A percentile compares a stretch with the other conserved stretches of the same genome.
Evolutionary conservation across 2,797 vertebrate species (phyloP).

Genomic region (Gymnothorax javanicus): DNA sequence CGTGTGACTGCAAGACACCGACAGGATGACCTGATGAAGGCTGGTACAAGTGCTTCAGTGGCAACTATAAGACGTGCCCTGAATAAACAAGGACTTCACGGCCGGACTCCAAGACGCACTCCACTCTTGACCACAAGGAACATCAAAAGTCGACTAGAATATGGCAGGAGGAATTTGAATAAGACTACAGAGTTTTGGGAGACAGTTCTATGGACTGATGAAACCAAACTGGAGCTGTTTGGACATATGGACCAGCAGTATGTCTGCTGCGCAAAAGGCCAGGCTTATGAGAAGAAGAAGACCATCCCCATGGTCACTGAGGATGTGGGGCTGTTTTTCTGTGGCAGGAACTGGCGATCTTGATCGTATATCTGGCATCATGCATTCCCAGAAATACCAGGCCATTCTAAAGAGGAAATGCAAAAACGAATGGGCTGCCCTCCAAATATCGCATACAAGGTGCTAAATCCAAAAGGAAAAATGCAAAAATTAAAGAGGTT

Average conservation of each 20-base stretch:
- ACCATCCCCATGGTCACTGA: constrained; percentile 11
- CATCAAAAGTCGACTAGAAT: not conserved
- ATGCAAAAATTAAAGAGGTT: too few species aligned
- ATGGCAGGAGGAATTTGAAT: not conserved
- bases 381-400: constrained; percentile 7
- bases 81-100: constrained; percentile 14
- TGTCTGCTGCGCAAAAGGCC: constrained; percentile 9
- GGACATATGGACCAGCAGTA: not conserved
- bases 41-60: constrained; percentile 16
- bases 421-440: too few species aligned
- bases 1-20: not conserved
- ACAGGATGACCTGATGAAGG: constrained; percentile 9
- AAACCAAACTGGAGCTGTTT: not conserved
- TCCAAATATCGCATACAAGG: too few species aligned
- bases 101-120: not conserved
- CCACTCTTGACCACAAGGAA: constrained; percentile 13
- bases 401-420: not conserved
- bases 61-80: not conserved
- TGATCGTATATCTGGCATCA: constrained; percentile 2
- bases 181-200: not conserved
- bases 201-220: not conserved
- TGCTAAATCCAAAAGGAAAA: too few species aligned
- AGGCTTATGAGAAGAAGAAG: not conserved
- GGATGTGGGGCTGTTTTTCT: constrained; percentile 12
- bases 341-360: constrained; percentile 1